Conservation (phyloP, 2,888 invertebrate species). For the Automeris io region DNA sequence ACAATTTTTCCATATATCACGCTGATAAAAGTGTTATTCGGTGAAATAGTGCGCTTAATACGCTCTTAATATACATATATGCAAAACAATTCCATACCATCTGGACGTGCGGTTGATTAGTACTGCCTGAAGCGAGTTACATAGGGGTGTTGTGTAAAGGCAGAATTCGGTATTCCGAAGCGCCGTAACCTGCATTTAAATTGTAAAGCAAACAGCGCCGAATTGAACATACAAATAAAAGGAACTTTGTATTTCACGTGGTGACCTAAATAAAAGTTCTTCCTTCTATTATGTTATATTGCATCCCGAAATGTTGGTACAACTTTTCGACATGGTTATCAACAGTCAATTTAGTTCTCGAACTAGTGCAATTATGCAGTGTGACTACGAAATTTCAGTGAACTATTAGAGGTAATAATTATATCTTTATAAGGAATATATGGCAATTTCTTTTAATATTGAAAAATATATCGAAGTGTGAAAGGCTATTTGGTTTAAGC, state of each 20-base stretch:
- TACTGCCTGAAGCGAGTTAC: slow-evolving; percentile 17
- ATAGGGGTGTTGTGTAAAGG: slow-evolving; percentile 18
- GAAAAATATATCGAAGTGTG: too few species aligned
- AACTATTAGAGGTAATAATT: too few species aligned
- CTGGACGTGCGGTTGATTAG: slow-evolving; percentile 9
- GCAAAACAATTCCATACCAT: slow-evolving; percentile 1
- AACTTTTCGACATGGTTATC: neutral
- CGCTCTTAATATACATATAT: neutral
- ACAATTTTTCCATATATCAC: too few species aligned
- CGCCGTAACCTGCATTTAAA: slow-evolving; percentile 42
- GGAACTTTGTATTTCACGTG: slow-evolving; percentile 34
- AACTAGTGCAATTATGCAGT: neutral
- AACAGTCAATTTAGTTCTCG: neutral
- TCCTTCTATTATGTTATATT: slow-evolving; percentile 1
- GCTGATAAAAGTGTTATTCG: too few species aligned
- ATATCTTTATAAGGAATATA: too few species aligned
- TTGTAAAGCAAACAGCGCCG: slow-evolving; percentile 41
- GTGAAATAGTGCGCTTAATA: neutral
- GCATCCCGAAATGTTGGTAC: neutral
- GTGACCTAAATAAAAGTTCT: slow-evolving; percentile 25
- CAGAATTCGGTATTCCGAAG: slow-evolving; percentile 21
- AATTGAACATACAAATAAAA: slow-evolving; percentile 40
- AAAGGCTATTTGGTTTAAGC: too few species aligned
- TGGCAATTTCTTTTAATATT: too few species aligned
- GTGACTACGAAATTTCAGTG: neutral